Conservation (phyloP, 2,888 invertebrate species). For the Drosophila atroscutellata region DNA sequence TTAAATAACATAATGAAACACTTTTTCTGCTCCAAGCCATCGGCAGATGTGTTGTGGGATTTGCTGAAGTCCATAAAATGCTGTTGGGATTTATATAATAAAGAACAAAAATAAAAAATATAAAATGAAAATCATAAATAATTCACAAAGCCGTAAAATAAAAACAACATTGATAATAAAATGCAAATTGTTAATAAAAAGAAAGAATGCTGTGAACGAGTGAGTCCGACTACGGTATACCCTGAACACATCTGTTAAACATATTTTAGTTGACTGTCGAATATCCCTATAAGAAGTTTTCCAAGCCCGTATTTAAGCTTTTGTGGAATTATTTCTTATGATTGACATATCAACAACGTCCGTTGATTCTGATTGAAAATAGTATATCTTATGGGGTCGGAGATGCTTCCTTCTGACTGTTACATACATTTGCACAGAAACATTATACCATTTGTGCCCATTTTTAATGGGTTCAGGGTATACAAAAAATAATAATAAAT, state of each 20-base stretch:
- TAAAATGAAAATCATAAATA: conserved; percentile 66
- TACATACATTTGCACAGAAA: neutral
- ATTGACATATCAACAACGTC: neutral
- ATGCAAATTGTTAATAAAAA: conserved; percentile 60
- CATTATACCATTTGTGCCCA: neutral
- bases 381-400: neutral
- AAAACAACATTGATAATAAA: conserved; percentile 70
- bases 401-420: neutral
- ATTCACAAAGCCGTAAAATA: conserved; percentile 55
- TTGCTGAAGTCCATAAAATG: conserved; percentile 65
- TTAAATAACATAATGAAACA: conserved; percentile 6
- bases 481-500: neutral
- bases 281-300: neutral
- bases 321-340: neutral
- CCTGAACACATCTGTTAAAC: neutral
- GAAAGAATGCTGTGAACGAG: conserved; percentile 1
- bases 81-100: conserved; percentile 69
- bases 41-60: conserved; percentile 38
- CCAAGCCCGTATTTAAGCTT: neutral
- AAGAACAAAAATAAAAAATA: conserved; percentile 46
- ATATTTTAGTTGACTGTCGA: neutral
- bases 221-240: neutral
- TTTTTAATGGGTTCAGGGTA: neutral
- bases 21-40: neutral
- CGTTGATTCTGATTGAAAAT: neutral